Percentiles rank a stretch among this genome's conserved stretches.
Evolutionary conservation across 2,888 invertebrate species (phyloP).

Genomic region (Napeogenes sylphis): DNA sequence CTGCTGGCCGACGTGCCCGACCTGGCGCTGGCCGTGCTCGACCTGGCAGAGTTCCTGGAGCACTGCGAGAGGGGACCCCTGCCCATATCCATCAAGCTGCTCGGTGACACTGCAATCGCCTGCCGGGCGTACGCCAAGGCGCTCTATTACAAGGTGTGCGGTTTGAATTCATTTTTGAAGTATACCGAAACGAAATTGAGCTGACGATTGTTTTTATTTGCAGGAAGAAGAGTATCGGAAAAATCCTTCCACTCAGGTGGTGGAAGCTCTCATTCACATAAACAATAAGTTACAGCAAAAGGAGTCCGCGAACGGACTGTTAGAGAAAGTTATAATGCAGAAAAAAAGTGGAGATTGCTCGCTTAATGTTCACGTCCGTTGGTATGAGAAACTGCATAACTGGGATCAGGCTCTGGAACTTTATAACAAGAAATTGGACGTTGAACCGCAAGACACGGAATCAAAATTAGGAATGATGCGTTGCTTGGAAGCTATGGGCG

Average conservation of each 20-base stretch:
- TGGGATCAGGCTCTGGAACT: constrained; percentile 97
- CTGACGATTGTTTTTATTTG: constrained; percentile 23
- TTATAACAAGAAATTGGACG: constrained; percentile 87
- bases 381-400: constrained; percentile 99
- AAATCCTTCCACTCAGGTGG: constrained; percentile 82
- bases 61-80: constrained; percentile 98
- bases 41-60: constrained; percentile 99
- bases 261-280: constrained; percentile 95
- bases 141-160: constrained; percentile 76
- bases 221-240: constrained; percentile 93
- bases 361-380: constrained; percentile 82
- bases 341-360: constrained; percentile 81
- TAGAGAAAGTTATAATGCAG: constrained; percentile 91
- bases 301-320: constrained; percentile 95
- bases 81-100: constrained; percentile 90
- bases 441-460: constrained; percentile 83
- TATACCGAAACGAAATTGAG: neutral
- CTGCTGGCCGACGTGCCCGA: constrained; percentile 94
- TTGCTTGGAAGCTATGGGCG: constrained; percentile 96
- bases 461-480: constrained; percentile 96
- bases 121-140: constrained; percentile 87
- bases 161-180: constrained; percentile 1
- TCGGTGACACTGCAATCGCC: constrained; percentile 95
- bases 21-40: constrained; percentile 95
- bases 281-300: constrained; percentile 99